Evolutionary conservation across 2,888 invertebrate species (phyloP), one percentile per base, ranked within the genome.

Genomic region (Lasioglossum villosulum): DNA sequence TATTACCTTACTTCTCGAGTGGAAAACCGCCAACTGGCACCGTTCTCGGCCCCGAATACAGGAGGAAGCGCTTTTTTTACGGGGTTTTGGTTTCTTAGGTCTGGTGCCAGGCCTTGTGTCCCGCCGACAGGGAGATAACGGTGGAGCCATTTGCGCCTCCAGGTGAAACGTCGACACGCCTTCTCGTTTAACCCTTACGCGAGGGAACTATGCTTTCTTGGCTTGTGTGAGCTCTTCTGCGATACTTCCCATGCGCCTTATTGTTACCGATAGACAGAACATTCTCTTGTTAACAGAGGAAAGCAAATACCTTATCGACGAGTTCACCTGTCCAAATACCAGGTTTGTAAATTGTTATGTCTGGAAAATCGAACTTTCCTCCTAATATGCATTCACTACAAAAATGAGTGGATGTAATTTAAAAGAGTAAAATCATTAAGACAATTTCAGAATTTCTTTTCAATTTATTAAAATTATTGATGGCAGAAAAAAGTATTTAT

Each of bases 1-100:
- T 89, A 88, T 91, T 91, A 88, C 88, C 85, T 84, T 88, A 83
- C 82, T 79, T 71, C 86, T 87, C 77, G 80, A 86, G 81, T 88
- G 88, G 84, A 87, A 87, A 88, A 88, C 87, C 81, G 87, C 77
- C 90, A 80, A 74, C 39, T 68, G 80, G 52, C 84, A 84, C 56
- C 30, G 39, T 56, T 23, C 16, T 56, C 10, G 52, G 10, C 37
- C 76, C 37, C 6, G 56, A 73, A 74, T 72, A 48, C 12, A 30
- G 66, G 19, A 16, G 48, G n/a, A 16, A 63, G 45, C 4, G n/a
- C 12, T 27, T 34, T 74, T 75, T 72, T 39, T n/a, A n/a, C 16
- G 16, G 2, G 1, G 66, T 68, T 68, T 68, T 34, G 75, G 59
- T 71, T 72, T 70, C 66, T 34, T 68, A 34, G 66, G 23, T 56